Base-by-base conservation (phyloP, 2,113 vertebrate species). In the Trinectes maculatus region DNA sequence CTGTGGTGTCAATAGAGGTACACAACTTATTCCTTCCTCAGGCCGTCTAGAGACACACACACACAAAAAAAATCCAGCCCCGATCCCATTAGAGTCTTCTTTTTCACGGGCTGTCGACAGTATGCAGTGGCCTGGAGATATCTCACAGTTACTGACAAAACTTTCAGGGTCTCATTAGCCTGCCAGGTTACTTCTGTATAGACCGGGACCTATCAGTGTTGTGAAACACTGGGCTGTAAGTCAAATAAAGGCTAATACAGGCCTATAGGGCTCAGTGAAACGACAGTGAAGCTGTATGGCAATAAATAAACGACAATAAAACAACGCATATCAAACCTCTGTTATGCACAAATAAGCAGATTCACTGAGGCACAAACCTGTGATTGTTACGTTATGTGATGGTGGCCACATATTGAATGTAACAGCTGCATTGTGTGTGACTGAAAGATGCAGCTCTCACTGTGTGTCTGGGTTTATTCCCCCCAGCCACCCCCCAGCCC, bases 321-420 rank as follows among this genome's bases (percentile, higher is more conserved):
- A 24, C n/a, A 5, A 1, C 8, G 9, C 12, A 18, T n/a, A 48
- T 11, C 22, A 11, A 19, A 46, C 18, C 28, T 47, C n/a, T n/a
- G n/a, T n/a, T n/a, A n/a, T n/a, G n/a, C 8, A 33, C 5, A 3
- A 49, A 54, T 28, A 18, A 29, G 11, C 5, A 9, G 47, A 33
- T 34, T 75, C 1, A 11, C 33, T 28, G 29, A 49, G 64, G 29
- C 57, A 29, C 34, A 40, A 43, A 68, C 6, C 12, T 54, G 51
- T 43, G 40, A 21, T 40, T 43, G 8, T 39, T 44, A 62, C 44
- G 46, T 58, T 66, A 36, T 54, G 46, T 69, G 34, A 54, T 61
- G 64, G 56, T 31, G 16, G 37, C 42, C 22, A n/a, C 11, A 22
- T 37, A 52, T 47, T 52, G 44, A 54, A 69, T 53, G 46, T 48